phyloP scores from a whole-genome alignment of 2,888 invertebrate genomes.

The Cantharis flavilabris region DNA sequence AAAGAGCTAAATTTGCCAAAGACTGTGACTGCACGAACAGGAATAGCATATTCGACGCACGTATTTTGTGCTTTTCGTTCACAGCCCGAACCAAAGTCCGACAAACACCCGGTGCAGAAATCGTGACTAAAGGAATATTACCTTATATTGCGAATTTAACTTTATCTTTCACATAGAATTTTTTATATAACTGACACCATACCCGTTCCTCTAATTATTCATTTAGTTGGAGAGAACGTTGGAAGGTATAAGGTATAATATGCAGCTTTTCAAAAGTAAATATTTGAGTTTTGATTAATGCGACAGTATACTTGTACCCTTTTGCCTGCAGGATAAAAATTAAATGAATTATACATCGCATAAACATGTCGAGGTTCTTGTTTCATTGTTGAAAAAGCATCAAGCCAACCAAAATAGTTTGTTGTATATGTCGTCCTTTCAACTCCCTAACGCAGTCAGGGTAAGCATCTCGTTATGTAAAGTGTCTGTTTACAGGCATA shows the following conservation, averaged over 20 bases:
- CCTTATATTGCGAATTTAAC: conserved; percentile 38
- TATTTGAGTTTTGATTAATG: neutral
- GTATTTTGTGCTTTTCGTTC: conserved; percentile 42
- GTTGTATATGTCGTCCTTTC: conserved; percentile 15
- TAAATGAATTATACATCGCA: neutral
- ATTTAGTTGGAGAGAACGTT: neutral
- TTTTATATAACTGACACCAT: conserved; percentile 25
- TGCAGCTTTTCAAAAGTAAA: neutral
- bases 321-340: neutral
- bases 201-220: conserved; percentile 18
- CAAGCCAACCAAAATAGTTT: conserved; percentile 19
- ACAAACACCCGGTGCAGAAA: conserved; percentile 51
- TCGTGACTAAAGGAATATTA: conserved; percentile 54
- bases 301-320: neutral
- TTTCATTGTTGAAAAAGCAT: conserved; percentile 15
- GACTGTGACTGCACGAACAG: conserved; percentile 31
- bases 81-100: conserved; percentile 38
- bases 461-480: conserved; percentile 56
- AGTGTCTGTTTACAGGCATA: conserved; percentile 57
- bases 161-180: conserved; percentile 37
- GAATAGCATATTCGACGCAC: conserved; percentile 46
- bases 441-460: conserved; percentile 46
- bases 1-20: conserved; percentile 34
- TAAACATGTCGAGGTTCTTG: neutral
- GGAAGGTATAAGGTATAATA: neutral